These are phyloP conservation scores for Tenodera sinensis DNA, from an alignment of 2,888 invertebrate genomes.

Conservation along the genomic window DNA sequence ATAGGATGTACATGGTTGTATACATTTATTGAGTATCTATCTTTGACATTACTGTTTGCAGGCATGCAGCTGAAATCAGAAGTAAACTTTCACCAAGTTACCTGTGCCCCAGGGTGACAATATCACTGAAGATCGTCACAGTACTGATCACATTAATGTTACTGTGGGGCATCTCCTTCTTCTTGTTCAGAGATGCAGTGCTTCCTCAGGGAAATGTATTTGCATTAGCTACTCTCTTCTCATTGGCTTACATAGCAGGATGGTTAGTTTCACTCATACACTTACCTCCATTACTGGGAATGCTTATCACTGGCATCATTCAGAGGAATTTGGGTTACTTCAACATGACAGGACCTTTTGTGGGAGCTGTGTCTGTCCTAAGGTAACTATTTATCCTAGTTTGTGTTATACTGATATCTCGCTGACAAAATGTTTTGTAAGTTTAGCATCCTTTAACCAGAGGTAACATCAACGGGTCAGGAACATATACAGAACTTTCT, in stretches of 20 bases:
- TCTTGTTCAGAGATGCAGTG: slow-evolving; percentile 21
- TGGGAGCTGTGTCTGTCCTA: slow-evolving; percentile 47
- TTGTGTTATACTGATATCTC: too few relatives aligned
- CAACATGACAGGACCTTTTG: slow-evolving; percentile 46
- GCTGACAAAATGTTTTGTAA: too few relatives aligned
- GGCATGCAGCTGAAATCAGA: background rate
- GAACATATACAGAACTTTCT: too few relatives aligned
- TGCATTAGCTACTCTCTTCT: slow-evolving; percentile 13
- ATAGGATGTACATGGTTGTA: too few relatives aligned
- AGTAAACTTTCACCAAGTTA: slow-evolving; percentile 1
- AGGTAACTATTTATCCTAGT: too few relatives aligned
- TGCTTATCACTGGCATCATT: slow-evolving; percentile 58
- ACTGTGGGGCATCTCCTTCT: slow-evolving; percentile 24
- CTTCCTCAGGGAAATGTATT: slow-evolving; percentile 22
- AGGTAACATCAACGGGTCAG: too few relatives aligned
- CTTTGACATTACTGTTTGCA: background rate
- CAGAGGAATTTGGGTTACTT: slow-evolving; percentile 50
- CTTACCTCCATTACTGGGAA: slow-evolving; percentile 58
- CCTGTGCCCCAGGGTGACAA: slow-evolving; percentile 14
- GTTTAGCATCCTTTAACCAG: too few relatives aligned
- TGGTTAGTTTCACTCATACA: slow-evolving; percentile 11
- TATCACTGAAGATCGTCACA: slow-evolving; percentile 4
- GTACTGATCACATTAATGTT: slow-evolving; percentile 5
- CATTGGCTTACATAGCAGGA: slow-evolving; percentile 25
- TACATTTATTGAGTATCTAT: too few relatives aligned